Conservation (phyloP, 1,140 invertebrate genomes). For the Oncopeltus fasciatus region DNA sequence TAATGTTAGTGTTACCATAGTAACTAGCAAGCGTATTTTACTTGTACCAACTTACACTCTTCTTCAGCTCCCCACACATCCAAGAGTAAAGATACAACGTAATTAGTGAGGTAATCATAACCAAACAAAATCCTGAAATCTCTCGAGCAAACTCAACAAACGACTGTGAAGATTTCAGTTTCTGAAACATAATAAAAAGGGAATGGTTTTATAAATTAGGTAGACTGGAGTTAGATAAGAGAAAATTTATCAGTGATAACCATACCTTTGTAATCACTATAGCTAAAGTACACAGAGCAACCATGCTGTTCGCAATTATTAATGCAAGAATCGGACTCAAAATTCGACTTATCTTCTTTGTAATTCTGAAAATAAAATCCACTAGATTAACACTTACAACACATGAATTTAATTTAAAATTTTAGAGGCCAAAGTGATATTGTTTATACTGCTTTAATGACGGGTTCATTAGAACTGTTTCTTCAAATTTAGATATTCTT, state of each 20-base stretch:
- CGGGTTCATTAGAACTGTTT: no score
- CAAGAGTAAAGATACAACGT: background rate
- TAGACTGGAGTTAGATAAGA: no score
- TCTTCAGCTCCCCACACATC: slow-evolving; percentile 1
- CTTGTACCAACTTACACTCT: background rate
- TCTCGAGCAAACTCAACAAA: background rate
- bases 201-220: no score
- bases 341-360: background rate
- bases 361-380: background rate
- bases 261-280: background rate
- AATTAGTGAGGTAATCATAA: background rate
- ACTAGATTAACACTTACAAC: no score
- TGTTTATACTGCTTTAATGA: no score
- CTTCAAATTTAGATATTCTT: no score
- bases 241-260: background rate
- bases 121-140: background rate
- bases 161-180: background rate
- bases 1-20: background rate
- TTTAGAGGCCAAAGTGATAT: no score
- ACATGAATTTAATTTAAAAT: no score
- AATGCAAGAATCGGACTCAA: background rate
- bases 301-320: background rate
- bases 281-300: background rate
- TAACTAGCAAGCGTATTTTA: background rate
- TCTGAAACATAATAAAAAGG: background rate